Conservation (phyloP, 2,888 invertebrate genomes). For the Cataglyphis cursor region DNA sequence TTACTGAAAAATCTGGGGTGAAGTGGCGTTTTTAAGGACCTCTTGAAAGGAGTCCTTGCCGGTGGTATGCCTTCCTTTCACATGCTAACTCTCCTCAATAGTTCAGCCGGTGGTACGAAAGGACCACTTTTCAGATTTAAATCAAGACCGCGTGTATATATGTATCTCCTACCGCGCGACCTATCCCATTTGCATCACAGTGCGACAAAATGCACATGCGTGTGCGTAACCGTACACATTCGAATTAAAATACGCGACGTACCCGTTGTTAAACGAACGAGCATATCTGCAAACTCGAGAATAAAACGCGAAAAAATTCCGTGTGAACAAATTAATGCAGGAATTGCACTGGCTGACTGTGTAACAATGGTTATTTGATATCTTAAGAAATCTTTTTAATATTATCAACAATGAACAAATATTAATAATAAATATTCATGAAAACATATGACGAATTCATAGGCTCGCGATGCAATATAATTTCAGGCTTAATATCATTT, state of each 20-base stretch:
- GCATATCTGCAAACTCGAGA: slow-evolving; percentile 49
- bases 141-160: slow-evolving; percentile 65
- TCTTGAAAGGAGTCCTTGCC: slow-evolving; percentile 52
- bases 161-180: slow-evolving; percentile 64
- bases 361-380: background rate
- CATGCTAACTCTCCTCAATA: slow-evolving; percentile 71
- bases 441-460: background rate
- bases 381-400: background rate
- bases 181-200: slow-evolving; percentile 74
- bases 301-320: slow-evolving; percentile 21
- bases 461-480: slow-evolving; percentile 8
- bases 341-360: background rate
- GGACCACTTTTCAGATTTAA: slow-evolving; percentile 77
- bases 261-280: slow-evolving; percentile 52
- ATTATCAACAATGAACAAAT: background rate
- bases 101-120: slow-evolving; percentile 60
- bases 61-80: slow-evolving; percentile 68
- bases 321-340: slow-evolving; percentile 47
- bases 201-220: slow-evolving; percentile 64
- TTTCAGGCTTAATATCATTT: background rate
- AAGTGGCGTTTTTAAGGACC: slow-evolving; percentile 58
- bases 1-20: slow-evolving; percentile 39
- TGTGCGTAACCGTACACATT: slow-evolving; percentile 54
- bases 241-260: slow-evolving; percentile 57
- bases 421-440: background rate